Evolutionary conservation across 2,797 vertebrate genomes (phyloP).

Genomic region (Propithecus deckenii): DNA sequence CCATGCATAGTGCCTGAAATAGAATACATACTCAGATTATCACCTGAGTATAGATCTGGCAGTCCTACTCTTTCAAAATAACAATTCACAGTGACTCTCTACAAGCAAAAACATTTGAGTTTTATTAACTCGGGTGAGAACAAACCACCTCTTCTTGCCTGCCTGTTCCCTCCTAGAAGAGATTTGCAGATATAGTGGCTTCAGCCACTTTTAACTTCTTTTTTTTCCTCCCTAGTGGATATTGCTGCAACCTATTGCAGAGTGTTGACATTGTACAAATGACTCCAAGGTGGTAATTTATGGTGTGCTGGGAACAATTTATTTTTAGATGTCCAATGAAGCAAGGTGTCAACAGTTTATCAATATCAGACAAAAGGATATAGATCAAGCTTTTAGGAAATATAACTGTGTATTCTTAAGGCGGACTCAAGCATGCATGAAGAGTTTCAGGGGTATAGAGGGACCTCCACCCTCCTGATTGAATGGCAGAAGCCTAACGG

Average conservation of each 20-base stretch:
- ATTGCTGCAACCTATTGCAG: neutral
- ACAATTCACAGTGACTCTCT: neutral
- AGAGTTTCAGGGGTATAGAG: neutral
- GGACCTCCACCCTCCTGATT: neutral
- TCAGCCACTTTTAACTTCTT: neutral
- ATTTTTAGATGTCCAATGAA: constrained; percentile 68
- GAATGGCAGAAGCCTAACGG: neutral
- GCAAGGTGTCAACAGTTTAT: constrained; percentile 71
- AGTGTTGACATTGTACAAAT: constrained; percentile 67
- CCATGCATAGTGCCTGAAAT: neutral
- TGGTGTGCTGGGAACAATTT: constrained; percentile 48
- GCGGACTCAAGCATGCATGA: neutral
- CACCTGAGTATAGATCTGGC: neutral
- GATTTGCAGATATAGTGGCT: neutral
- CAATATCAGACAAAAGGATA: constrained; percentile 59
- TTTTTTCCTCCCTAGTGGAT: neutral
- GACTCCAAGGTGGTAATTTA: constrained; percentile 55
- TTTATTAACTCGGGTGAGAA: neutral
- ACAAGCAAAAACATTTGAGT: neutral
- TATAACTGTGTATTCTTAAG: constrained; percentile 13
- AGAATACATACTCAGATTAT: neutral
- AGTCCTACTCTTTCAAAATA: neutral
- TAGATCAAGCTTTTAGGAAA: constrained; percentile 54
- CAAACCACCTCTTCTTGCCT: neutral
- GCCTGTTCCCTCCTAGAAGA: neutral